Evolutionary conservation across 2,888 invertebrate species (phyloP).

Genomic region (Plebejus melissa): DNA sequence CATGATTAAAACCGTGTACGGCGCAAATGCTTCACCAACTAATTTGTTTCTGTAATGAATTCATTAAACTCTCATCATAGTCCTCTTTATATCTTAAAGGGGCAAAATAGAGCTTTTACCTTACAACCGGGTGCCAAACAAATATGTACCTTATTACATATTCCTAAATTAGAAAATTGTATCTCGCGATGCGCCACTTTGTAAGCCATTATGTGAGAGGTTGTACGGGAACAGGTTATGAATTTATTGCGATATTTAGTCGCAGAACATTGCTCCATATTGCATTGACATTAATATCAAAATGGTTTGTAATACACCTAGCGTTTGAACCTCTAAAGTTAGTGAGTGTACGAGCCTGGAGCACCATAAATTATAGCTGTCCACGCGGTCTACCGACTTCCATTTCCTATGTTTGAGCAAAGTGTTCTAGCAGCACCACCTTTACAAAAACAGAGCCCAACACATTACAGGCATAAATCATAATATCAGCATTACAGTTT

Average conservation of each 20-base stretch:
- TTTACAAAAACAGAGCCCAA: conserved; percentile 37
- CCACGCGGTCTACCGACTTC: conserved; percentile 41
- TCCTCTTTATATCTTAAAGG: conserved; percentile 30
- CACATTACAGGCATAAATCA: conserved; percentile 23
- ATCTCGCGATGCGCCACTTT: conserved; percentile 31
- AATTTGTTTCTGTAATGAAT: conserved; percentile 30
- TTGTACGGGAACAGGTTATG: conserved; percentile 31
- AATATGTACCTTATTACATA: conserved; percentile 29
- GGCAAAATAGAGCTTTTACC: conserved; percentile 30
- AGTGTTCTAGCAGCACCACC: conserved; percentile 39
- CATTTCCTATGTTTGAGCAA: conserved; percentile 41
- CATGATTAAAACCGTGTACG: conserved; percentile 27
- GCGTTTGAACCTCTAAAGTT: conserved; percentile 30
- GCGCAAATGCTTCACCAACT: conserved; percentile 28
- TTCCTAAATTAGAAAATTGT: conserved; percentile 31
- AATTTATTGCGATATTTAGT: conserved; percentile 31
- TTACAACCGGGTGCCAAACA: conserved; percentile 23
- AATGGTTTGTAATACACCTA: conserved; percentile 32
- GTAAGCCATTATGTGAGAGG: conserved; percentile 31
- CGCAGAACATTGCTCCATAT: conserved; percentile 34
- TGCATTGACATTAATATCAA: conserved; percentile 33
- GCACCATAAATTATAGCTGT: conserved; percentile 40
- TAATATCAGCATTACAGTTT: conserved; percentile 7
- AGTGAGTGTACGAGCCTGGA: conserved; percentile 30
- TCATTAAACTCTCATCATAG: conserved; percentile 31